Evolutionary conservation across 2,888 invertebrate genomes (phyloP), one percentile per base, ranked within the genome.

Genomic region (Philereme transversata): DNA sequence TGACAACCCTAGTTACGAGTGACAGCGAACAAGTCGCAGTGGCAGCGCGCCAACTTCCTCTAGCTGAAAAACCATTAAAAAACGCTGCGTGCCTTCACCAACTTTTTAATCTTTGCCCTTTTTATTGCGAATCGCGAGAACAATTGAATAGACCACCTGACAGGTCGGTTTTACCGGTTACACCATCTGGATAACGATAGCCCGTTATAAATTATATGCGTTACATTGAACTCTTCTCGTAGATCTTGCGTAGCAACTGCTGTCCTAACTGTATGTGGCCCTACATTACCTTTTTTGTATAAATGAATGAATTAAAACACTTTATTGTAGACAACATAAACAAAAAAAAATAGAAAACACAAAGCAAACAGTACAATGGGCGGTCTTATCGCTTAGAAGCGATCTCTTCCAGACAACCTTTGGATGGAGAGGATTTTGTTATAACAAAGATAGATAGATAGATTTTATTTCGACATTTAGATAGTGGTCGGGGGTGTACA

Each of bases 21-120:
- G 51, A 56, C 52, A 51, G 56, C 45, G 52, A 63, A 60, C 59
- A 52, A 63, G 55, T 53, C 62, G 48, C 63, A 22, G 59, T 63
- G 67, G 64, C 64, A 57, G 33, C 43, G 57, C 44, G 67, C 64
- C 64, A 67, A 60, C 58, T 54, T 60, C 51, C 56, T 51, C 56
- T 52, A 46, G 52, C 56, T 59, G 47, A 59, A 62, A 61, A 51
- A 57, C 51, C 62, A 54, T 62, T 61, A 67, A 61, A 62, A 58
- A 60, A 56, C 52, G 51, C 51, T 59, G 59, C 49, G 63, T 59
- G 58, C 51, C 59, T 55, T 57, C 55, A 64, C 57, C 51, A 57
- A 57, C 51, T 60, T 57, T 57, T 45, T 52, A 53, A 57, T 60
- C 44, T 60, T 48, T 60, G 53, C 36, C 51, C 54, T 57, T 58